Base-by-base conservation (phyloP, 2,797 vertebrate genomes). In the Gymnothorax javanicus region DNA sequence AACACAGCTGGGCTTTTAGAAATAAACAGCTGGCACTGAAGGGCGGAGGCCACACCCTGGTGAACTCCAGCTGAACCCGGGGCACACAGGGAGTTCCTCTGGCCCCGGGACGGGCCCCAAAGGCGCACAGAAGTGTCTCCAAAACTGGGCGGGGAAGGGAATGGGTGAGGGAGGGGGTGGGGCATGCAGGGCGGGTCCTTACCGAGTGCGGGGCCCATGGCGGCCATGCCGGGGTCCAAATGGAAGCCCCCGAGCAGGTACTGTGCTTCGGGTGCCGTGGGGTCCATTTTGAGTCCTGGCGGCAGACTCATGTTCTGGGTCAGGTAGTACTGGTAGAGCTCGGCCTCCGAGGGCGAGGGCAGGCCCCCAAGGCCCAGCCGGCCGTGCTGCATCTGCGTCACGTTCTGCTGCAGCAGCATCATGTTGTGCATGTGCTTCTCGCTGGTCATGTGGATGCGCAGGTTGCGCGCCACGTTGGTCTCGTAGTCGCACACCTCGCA, bases 391-490 rank as follows among this genome's bases (percentile, higher is more conserved):
- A 98, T 98, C 89, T 99, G 98, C 85, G 97, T 97, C 96, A 99
- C 97, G 60, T 99, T 99, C 93, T 99, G 99, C 94, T 99, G 99
- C 86, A 99, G 97, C n/a, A 99, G 95, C 98, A 99, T 96, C 98
- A 99, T 99, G 90, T 99, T 99, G 92, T 99, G 99, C 98, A 99
- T 99, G 96, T 99, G 99, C 96, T 99, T 99, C 96, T 99, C 99
- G 85, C 99, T 99, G 90, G 98, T 99, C 99, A 99, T 99, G 95
- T 99, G 99, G 91, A 99, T 99, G 87, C 99, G 98, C 43, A 99
- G 96, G 95, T 99, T 99, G 83, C 98, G 95, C 0, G 99, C 98
- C 89, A 99, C 99, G 25, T 99, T 99, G 94, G 99, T 99, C 94
- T 99, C 99, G 0, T 99, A 99, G 93, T 99, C 99, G n/a, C 99